Conservation (phyloP, 2,797 vertebrate species). For the Anomalospiza imberbis region DNA sequence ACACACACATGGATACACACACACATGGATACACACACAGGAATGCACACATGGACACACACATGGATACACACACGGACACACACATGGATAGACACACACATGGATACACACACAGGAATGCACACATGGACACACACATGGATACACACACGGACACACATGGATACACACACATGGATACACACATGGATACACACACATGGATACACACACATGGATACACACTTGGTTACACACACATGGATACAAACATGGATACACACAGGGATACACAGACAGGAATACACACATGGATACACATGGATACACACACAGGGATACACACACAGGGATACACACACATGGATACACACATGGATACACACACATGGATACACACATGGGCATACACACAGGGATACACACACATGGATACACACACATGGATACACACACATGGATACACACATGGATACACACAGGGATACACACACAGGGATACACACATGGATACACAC, state of each 20-base stretch:
- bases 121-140: not conserved
- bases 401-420: not conserved
- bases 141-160: not conserved
- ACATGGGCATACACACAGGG: not conserved
- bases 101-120: not conserved
- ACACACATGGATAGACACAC: not conserved
- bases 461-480: accelerated
- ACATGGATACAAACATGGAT: not conserved
- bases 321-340: not conserved
- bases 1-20: not conserved
- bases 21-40: not conserved
- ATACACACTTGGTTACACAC: not conserved
- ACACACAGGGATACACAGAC: not conserved
- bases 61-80: not conserved
- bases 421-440: not conserved
- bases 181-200: accelerated
- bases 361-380: not conserved
- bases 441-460: accelerated
- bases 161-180: accelerated
- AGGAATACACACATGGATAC: accelerated
- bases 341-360: accelerated
- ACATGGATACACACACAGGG: accelerated
- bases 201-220: accelerated
- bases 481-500: not conserved
- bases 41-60: not conserved